Base-by-base conservation (phyloP, 2,797 vertebrate species). In the Tarsius wallacei region DNA sequence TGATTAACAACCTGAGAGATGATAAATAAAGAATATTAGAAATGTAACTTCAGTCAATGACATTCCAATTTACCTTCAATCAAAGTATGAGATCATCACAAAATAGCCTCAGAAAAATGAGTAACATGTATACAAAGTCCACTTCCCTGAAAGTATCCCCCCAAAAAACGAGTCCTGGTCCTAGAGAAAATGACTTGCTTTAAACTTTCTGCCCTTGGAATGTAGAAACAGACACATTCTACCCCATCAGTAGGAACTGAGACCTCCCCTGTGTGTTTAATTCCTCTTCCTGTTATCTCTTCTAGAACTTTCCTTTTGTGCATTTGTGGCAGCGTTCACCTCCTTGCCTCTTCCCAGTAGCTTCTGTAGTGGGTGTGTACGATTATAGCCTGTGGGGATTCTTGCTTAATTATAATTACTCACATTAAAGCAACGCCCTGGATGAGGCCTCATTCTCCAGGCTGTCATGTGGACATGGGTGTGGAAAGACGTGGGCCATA, bases 341-440 rank as follows among this genome's bases (percentile, higher is more conserved):
- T 87, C 49, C 51, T 90, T 61, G 53, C 86, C 80, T 91, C 31
- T 21, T 85, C 80, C 89, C 59, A 19, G 76, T 36, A 33, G 74
- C 77, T 94, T 84, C 12, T 24, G 2, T 13, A 47, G 93, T 87
- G 78, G 91, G 63, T 53, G 92, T 88, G n/a, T n/a, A 16, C 91
- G 94, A 82, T 93, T 87, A 90, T 74, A 97, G 87, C 94, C 93
- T 82, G 42, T n/a, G 36, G 49, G 51, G 47, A 55, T 78, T 97
- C 95, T 96, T 96, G 88, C 93, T 91, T 95, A 93, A 96, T 94
- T 86, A 36, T 87, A 96, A 96, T 97, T 96, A 77, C 95, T 94
- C 88, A 91, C 86, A 95, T 87, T 90, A 93, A 89, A 96, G 85
- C 95, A 74, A 31, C 0, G 1, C 93, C 73, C 86, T 55, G 51